Percentiles rank a stretch among this genome's conserved stretches.
phyloP scores from a whole-genome alignment of 2,797 vertebrate genomes.

The Myiothlypis coronata region DNA sequence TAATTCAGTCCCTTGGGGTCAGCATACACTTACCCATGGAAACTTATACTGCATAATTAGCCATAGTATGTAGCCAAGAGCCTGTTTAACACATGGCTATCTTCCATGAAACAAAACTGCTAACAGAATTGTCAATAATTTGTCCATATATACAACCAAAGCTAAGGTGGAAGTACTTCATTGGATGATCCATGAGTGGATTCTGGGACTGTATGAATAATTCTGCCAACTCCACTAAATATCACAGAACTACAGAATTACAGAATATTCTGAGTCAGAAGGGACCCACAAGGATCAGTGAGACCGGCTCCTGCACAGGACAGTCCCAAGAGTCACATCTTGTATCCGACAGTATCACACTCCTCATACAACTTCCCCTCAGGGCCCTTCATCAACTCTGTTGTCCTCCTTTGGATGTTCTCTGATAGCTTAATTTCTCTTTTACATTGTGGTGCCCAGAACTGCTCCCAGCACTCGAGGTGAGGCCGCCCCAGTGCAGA shows the following conservation, averaged over 20 bases:
- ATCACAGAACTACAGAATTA: background rate
- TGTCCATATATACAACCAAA: background rate
- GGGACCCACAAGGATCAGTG: background rate
- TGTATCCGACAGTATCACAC: background rate
- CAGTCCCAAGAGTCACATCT: background rate
- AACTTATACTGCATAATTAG: background rate
- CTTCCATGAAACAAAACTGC: background rate
- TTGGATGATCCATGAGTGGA: background rate
- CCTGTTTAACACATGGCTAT: background rate
- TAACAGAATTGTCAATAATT: background rate
- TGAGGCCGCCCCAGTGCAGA: fast-evolving
- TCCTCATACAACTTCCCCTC: fast-evolving
- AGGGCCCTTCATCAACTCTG: background rate
- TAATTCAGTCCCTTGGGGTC: background rate
- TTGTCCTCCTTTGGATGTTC: background rate
- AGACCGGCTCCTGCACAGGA: background rate
- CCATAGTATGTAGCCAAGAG: background rate
- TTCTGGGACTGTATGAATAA: background rate
- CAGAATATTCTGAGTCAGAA: background rate
- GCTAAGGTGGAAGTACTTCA: background rate
- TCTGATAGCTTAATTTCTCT: background rate
- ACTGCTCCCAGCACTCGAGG: fast-evolving
- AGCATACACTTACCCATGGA: background rate
- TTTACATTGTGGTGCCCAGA: fast-evolving
- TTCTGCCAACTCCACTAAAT: background rate